Evolutionary conservation across 2,888 invertebrate genomes (phyloP), one percentile per base, ranked within the genome.

Genomic region (Pterostichus niger): DNA sequence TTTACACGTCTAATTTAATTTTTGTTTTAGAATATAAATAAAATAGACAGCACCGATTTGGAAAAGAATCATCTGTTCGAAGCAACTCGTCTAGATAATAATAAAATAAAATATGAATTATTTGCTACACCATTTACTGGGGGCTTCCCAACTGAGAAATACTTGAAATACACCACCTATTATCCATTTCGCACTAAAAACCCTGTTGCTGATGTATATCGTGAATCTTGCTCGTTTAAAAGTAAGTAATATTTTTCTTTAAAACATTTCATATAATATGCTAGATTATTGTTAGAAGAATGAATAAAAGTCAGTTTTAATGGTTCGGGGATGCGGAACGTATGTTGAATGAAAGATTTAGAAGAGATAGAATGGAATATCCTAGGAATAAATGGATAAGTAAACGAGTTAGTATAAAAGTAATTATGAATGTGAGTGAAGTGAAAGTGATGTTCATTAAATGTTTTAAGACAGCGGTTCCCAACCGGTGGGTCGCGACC

Each of bases 171-270:
- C 17, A 59, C 24, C 10, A 61, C 24, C 40, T 49, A 79, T 15
- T 15, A 64, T 52, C 44, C 79, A 44, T 71, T 44, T 13, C 40
- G 44, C 4, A 10, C 15, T 17, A 52, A 13, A 24, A 52, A 61
- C 52, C 81, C 81, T 13, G 13, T 33, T 68, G 54, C 68, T 35
- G 54, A 40, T 10, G 71, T 54, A 4, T 56, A 71, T 71, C 13
- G 35, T 9, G 81, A 56, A 35, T 31, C 49, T 71, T 52, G 5
- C 5, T 6, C 54, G 11, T 40, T 54, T 1, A 24, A 24, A 44
- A 64, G 79, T 79, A 64, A 79, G 59, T 59, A 59, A 7, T 7
- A 59, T 0, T 40, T 7, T n/a, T n/a, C n/a, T n/a, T n/a, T n/a
- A n/a, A n/a, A n/a, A n/a, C n/a, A n/a, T n/a, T n/a, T n/a, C n/a